Evolutionary conservation across 2,888 invertebrate genomes (phyloP).

Genomic region (Callosobruchus maculatus): DNA sequence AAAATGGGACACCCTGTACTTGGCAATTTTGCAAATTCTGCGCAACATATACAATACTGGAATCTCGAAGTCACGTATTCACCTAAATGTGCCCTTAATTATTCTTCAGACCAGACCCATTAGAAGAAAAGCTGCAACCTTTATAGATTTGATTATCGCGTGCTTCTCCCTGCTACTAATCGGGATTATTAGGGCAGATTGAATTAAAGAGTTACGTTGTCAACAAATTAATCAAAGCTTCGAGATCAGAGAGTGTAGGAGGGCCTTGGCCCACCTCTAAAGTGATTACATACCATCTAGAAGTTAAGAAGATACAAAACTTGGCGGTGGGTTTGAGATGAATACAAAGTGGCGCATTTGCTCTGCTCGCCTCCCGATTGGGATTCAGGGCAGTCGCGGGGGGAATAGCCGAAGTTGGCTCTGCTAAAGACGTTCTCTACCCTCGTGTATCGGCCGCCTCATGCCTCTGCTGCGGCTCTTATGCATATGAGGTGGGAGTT

Average conservation of each 20-base stretch:
- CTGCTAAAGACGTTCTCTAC: constrained; percentile 41
- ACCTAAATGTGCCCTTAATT: no score
- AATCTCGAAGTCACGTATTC: no score
- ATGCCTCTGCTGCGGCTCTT: neutral
- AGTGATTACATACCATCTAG: constrained; percentile 41
- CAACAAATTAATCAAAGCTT: constrained; percentile 28
- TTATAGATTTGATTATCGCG: no score
- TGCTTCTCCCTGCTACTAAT: neutral
- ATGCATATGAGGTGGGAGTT: neutral
- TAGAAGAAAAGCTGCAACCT: no score
- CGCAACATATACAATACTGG: no score
- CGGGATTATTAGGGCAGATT: neutral
- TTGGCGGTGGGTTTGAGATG: constrained; percentile 37
- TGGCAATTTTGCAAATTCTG: no score
- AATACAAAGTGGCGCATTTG: constrained; percentile 48
- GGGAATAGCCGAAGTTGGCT: constrained; percentile 37
- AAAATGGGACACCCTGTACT: no score
- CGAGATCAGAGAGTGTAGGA: constrained; percentile 12
- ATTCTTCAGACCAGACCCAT: no score
- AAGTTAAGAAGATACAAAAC: constrained; percentile 47
- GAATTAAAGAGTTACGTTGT: constrained; percentile 1
- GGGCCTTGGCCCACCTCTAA: constrained; percentile 27
- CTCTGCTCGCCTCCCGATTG: constrained; percentile 36
- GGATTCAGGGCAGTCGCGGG: constrained; percentile 34
- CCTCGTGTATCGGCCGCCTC: neutral